Base-by-base conservation (phyloP, 2,797 vertebrate species). In the Chelmon rostratus region DNA sequence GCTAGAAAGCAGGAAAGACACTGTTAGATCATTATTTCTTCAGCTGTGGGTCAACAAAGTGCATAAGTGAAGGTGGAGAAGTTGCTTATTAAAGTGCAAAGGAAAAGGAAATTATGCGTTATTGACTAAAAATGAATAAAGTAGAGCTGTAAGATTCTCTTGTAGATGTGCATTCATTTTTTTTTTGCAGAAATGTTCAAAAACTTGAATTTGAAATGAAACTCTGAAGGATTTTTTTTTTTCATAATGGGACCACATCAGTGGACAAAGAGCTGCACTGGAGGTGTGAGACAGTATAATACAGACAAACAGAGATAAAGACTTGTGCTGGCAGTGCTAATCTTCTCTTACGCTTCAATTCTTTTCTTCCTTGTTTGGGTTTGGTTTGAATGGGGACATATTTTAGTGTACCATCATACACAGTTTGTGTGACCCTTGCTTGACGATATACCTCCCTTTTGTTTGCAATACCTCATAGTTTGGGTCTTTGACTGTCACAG, bases 401-500 rank as follows among this genome's bases (percentile, higher is more conserved):
- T 75, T 70, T 49, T 23, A 33, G 3, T 69, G 4, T 58, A 21
- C 15, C 23, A 21, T 19, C 23, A 54, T 31, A 65, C 23, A 46
- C 31, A 9, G 61, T 67, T 61, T 66, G 44, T 71, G 54, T 77
- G 44, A 66, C 19, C 7, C 33, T 70, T 42, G 16, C 38, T 46
- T 54, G 11, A 21, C 58, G 54, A 77, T 73, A 9, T 21, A 21
- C 6, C 5, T 23, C 21, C 76, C 25, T 28, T 76, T 33, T 68
- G 70, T 69, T 78, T 74, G 50, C 66, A 61, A 86, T 95, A 98
- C 98, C 95, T 97, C 96, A 62, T 89, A 76, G 46, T 91, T 69
- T 49, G 96, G 96, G 68, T 96, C 95, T 90, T 88, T 95, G 69
- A 98, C 90, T 13, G 94, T 97, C 69, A 97, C 94, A 70, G 95